Evolutionary conservation across 53 echinoderm and acorn worm genomes (phyloP).

Genomic region (Actinopyga echinites): DNA sequence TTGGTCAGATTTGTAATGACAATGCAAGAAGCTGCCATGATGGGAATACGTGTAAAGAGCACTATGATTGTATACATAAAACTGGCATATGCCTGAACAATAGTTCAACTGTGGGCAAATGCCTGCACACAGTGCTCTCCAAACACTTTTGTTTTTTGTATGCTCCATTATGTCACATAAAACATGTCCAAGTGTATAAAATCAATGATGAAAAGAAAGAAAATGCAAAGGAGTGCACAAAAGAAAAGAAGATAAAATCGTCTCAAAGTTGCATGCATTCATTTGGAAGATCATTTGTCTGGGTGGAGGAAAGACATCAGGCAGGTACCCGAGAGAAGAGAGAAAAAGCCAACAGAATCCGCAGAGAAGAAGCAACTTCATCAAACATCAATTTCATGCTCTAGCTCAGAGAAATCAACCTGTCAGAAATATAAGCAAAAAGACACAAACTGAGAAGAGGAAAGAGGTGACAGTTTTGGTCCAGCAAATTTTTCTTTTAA

Average conservation of each 20-base stretch:
- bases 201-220: not conserved
- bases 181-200: no score
- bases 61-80: no score
- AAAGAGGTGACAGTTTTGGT: not conserved
- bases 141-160: no score
- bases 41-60: no score
- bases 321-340: not conserved
- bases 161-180: no score
- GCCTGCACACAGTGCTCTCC: no score
- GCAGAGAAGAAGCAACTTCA: not conserved
- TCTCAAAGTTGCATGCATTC: constrained; percentile 7
- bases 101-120: no score
- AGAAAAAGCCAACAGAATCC: not conserved
- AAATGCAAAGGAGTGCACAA: not conserved
- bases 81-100: no score
- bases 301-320: not conserved
- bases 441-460: not conserved
- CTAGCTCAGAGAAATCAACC: constrained; percentile 38
- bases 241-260: not conserved
- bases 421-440: constrained; percentile 25
- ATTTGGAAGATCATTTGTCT: not conserved
- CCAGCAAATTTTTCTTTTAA: no score
- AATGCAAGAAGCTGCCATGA: no score
- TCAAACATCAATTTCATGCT: constrained; percentile 45
- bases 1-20: no score